Evolutionary conservation across 1,140 invertebrate species (phyloP).

Genomic region (Stratiolaelaps scimitus): DNA sequence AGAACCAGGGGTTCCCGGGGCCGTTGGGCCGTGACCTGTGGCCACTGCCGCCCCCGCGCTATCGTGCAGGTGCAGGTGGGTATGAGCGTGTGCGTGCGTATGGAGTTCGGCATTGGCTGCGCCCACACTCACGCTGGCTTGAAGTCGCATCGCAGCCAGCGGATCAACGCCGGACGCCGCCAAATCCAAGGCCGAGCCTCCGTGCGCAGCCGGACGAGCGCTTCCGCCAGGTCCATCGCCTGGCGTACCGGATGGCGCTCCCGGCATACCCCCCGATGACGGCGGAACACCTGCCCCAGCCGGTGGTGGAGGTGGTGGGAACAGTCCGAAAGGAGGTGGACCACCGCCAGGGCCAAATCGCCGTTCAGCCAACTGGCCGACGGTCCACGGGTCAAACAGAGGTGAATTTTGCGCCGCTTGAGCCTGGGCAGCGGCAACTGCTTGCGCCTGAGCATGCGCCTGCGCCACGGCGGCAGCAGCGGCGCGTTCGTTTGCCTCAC

Average conservation of each 20-base stretch:
- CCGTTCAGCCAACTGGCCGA: slow-evolving; percentile 31
- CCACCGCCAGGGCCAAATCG: slow-evolving; percentile 31
- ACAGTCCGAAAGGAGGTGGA: slow-evolving; percentile 29
- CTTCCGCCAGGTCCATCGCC: slow-evolving; percentile 53
- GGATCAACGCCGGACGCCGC: slow-evolving; percentile 50
- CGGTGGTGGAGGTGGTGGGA: slow-evolving; percentile 33
- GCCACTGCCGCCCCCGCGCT: slow-evolving; percentile 45
- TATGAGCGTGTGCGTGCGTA: slow-evolving; percentile 58
- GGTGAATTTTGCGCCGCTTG: neutral
- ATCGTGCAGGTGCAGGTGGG: slow-evolving; percentile 65
- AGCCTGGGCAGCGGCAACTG: slow-evolving; percentile 12
- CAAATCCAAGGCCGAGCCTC: slow-evolving; percentile 60
- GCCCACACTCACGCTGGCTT: neutral
- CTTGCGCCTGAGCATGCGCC: neutral
- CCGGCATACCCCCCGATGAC: slow-evolving; percentile 39
- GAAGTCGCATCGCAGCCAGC: slow-evolving; percentile 42
- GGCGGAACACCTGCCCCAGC: no score
- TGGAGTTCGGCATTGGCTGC: slow-evolving; percentile 67
- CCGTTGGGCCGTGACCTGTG: slow-evolving; percentile 49
- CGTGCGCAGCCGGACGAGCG: slow-evolving; percentile 68
- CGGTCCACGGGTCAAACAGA: slow-evolving; percentile 30
- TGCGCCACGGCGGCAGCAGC: slow-evolving; percentile 26
- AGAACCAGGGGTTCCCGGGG: slow-evolving; percentile 42
- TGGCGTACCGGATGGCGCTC: slow-evolving; percentile 51
- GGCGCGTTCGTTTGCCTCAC: slow-evolving; percentile 1